Evolutionary conservation across 2,797 vertebrate genomes (phyloP).

Genomic region (Capromys pilorides): DNA sequence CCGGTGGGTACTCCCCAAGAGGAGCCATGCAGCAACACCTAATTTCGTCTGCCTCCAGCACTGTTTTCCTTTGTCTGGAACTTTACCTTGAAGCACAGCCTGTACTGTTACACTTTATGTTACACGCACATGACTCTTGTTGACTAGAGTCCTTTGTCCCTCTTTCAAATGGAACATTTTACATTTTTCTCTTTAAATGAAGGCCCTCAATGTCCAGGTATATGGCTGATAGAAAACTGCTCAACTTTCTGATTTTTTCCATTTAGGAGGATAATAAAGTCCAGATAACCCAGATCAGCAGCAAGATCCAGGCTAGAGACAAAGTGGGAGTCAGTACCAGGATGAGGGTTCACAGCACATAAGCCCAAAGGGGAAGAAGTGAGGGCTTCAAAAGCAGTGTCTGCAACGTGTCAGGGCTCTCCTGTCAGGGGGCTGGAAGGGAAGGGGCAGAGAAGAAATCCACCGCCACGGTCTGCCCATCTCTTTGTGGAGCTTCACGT

Average conservation of each 20-base stretch:
- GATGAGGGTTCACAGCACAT: neutral
- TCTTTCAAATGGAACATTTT: neutral
- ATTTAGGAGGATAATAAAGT: neutral
- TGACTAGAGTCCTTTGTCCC: neutral
- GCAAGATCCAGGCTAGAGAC: neutral
- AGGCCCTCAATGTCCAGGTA: neutral
- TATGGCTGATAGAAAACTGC: neutral
- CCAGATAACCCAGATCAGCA: neutral
- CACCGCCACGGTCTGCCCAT: neutral
- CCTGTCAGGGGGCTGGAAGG: neutral
- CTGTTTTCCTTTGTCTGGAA: neutral
- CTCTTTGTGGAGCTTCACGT: neutral
- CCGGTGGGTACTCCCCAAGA: neutral
- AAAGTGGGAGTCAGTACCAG: neutral
- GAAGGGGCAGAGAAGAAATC: neutral
- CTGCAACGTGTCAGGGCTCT: neutral
- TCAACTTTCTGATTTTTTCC: neutral
- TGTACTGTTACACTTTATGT: neutral
- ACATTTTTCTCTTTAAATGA: slow-evolving; percentile 50
- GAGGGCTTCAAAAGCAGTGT: neutral
- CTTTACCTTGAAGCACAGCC: neutral
- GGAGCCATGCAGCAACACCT: neutral
- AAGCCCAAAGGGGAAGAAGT: neutral
- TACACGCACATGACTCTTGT: neutral
- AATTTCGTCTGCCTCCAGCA: neutral